Base-by-base conservation (phyloP, 1,140 invertebrate genomes). In the Cyclargus thomasi region DNA sequence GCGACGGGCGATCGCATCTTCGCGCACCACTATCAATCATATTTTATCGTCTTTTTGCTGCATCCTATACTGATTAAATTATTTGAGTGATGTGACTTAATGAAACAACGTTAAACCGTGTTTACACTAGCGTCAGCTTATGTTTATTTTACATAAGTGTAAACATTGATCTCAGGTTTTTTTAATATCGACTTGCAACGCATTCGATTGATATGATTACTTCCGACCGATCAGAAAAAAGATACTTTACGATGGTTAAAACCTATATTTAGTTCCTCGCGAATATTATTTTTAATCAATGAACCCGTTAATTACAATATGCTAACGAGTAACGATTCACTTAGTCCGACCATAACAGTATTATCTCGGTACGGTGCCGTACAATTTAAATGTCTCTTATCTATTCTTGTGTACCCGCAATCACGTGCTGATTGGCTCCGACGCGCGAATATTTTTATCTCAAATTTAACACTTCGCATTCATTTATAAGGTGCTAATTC, bases 41-140 rank as follows among this genome's bases (percentile, higher is more conserved):
- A 70, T 71, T 76, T 82, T 86, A 88, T 86, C 86, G 76, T 83
- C 75, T 71, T 85, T 84, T 84, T 80, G 84, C 83, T 72, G 66
- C 69, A 20, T 16, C 65, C 72, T 70, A 69, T 77, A 77, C 78
- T 83, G 83, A 86, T 88, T 85, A 88, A 88, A 86, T 85, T 86
- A 86, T 86, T 83, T 80, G 77, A 68, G 69, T 68, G 78, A 78
- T 76, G 78, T 81, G 77, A 78, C 78, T 83, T 85, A 82, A 85
- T 85, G 84, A 88, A 88, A 82, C 74, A 76, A 79, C 74, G 72
- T 75, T 69, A 76, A 59, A 76, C 59, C 67, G 59, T 55, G 63
- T 73, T 73, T 71, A 76, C 64, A 76, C 74, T 47, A 18, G 29
- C 53, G 22, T 59, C 29, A 23, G n/a, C n/a, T n/a, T n/a, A 66